These are phyloP conservation scores for Thecophora atra DNA, from an alignment of 2,888 invertebrate genomes.

Conservation along the genomic window DNA sequence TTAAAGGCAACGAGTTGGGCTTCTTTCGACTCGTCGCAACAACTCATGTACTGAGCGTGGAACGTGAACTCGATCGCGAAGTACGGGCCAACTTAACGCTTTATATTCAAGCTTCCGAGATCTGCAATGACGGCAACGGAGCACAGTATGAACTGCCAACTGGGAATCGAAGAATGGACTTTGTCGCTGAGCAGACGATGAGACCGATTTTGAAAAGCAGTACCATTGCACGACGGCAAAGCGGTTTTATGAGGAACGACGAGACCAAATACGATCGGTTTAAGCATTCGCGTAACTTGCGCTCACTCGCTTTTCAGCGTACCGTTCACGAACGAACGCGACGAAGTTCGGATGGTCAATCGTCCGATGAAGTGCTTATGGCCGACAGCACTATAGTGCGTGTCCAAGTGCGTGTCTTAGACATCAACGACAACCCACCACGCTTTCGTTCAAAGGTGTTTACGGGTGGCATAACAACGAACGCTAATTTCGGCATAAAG, in stretches of 20 bases:
- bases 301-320: conserved; percentile 38
- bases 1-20: conserved; percentile 81
- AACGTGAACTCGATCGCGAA: conserved; percentile 80
- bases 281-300: conserved; percentile 54
- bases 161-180: conserved; percentile 45
- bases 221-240: conserved; percentile 42
- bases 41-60: conserved; percentile 70
- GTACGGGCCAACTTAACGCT: conserved; percentile 73
- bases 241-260: conserved; percentile 41
- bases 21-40: conserved; percentile 78
- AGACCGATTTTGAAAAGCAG: conserved; percentile 37
- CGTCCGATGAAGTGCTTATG: conserved; percentile 47
- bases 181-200: conserved; percentile 31
- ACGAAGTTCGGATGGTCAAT: neutral
- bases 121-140: conserved; percentile 70
- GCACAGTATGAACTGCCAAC: conserved; percentile 23
- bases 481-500: conserved; percentile 87
- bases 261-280: conserved; percentile 53
- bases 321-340: neutral
- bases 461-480: conserved; percentile 94
- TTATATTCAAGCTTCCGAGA: conserved; percentile 83
- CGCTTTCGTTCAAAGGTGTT: conserved; percentile 82
- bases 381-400: conserved; percentile 76
- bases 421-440: conserved; percentile 93
- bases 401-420: conserved; percentile 77